phyloP scores from a whole-genome alignment of 2,113 vertebrate species.

The Etheostoma cragini region DNA sequence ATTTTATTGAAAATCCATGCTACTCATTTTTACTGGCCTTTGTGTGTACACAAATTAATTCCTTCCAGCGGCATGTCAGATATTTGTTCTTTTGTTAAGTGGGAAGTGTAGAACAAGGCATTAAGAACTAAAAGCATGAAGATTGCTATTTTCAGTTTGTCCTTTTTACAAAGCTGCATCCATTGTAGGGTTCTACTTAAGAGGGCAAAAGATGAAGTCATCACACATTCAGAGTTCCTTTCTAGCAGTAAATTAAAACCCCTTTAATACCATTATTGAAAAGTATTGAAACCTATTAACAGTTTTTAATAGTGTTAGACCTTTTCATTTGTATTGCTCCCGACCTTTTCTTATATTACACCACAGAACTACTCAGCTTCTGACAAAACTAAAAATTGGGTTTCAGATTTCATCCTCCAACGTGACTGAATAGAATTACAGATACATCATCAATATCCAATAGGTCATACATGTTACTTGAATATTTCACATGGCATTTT shows the following conservation, averaged over 20 bases:
- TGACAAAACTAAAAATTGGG: slow-evolving; percentile 2
- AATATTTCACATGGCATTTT: slow-evolving; percentile 71
- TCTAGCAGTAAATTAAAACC: slow-evolving; percentile 53
- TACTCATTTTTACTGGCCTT: slow-evolving; percentile 18
- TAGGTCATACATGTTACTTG: slow-evolving; percentile 48
- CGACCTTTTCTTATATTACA: slow-evolving; percentile 21
- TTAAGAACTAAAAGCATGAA: slow-evolving; percentile 52
- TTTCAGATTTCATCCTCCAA: slow-evolving; percentile 16
- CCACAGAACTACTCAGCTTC: slow-evolving; percentile 1
- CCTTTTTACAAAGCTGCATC: slow-evolving; percentile 48
- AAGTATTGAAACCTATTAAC: slow-evolving; percentile 35
- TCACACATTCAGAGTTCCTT: slow-evolving; percentile 33
- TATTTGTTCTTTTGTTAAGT: slow-evolving; percentile 29
- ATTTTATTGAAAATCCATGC: slow-evolving; percentile 37
- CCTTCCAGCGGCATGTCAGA: background rate
- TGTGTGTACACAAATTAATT: slow-evolving; percentile 3
- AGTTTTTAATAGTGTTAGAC: slow-evolving; percentile 35
- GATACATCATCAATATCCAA: slow-evolving; percentile 47
- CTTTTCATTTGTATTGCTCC: slow-evolving; percentile 3
- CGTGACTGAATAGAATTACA: slow-evolving; percentile 55
- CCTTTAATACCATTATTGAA: slow-evolving; percentile 49
- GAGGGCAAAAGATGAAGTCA: slow-evolving; percentile 50
- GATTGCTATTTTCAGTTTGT: slow-evolving; percentile 40
- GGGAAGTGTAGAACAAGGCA: slow-evolving; percentile 36
- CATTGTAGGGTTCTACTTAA: slow-evolving; percentile 43